phyloP scores from a whole-genome alignment of 92 coral and sea anemone genomes.

The Umimayanthus chanpuru region DNA sequence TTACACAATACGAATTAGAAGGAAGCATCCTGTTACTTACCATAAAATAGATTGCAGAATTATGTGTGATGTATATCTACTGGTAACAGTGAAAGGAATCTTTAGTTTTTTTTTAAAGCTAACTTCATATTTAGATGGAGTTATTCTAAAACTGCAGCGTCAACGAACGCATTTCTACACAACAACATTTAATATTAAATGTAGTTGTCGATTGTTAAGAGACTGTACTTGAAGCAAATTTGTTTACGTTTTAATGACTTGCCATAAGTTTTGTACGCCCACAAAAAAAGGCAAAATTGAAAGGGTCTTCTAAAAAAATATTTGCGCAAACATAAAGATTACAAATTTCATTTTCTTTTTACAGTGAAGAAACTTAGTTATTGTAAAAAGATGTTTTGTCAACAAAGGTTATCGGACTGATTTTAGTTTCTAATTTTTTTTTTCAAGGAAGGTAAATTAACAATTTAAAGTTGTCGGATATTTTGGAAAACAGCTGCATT shows the following conservation, averaged over 20 bases:
- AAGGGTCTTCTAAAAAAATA: background rate
- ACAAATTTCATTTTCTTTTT: background rate
- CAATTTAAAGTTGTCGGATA: background rate
- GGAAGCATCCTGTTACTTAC: background rate
- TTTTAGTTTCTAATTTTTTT: too few relatives aligned
- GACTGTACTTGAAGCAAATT: background rate
- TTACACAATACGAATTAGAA: background rate
- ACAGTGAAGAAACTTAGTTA: background rate
- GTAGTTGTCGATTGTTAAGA: background rate
- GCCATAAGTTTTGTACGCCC: background rate
- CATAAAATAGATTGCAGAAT: background rate
- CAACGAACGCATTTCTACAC: background rate
- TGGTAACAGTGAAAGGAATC: background rate
- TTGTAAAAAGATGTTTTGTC: background rate
- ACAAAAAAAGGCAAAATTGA: background rate
- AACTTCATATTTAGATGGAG: background rate
- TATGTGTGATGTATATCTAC: background rate
- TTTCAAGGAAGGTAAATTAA: background rate
- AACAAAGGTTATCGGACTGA: background rate
- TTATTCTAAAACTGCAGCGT: background rate
- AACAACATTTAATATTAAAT: too few relatives aligned
- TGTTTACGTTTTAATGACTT: background rate
- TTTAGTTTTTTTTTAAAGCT: too few relatives aligned
- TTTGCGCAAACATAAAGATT: background rate
- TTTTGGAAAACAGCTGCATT: background rate